Evolutionary conservation across 2,797 vertebrate genomes (phyloP), one percentile per base, ranked within the genome.

Genomic region (Thripadectes ignobilis): DNA sequence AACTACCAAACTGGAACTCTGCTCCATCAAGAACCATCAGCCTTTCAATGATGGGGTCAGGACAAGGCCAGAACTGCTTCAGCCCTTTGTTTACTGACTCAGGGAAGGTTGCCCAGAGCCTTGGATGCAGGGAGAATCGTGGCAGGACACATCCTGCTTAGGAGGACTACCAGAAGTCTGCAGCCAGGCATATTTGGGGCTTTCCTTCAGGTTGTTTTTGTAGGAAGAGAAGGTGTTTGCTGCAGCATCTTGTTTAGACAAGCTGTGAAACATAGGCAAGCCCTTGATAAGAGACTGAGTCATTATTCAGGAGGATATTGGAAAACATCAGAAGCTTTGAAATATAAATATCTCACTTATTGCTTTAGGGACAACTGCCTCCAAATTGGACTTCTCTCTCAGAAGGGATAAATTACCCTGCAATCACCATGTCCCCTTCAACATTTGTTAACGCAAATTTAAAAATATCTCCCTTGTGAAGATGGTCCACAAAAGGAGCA

Each of bases 61-160:
- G 93, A 21, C 89, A 96, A 12, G n/a, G 46, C n/a, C 94, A 96
- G 11, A 95, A 94, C 54, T n/a, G 32, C 43, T 97, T 96, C 72
- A 92, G 58, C 10, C 79, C 88, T 84, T 86, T 96, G 61, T 95
- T 97, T 78, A 41, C 65, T 68, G 77, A 85, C 20, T 62, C 93
- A 29, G 59, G 76, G 45, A 96, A 68, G 66, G 8, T 29, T 54
- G 3, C 4, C 8, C 1, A 39, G 45, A 54, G 7, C 12, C 51
- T 85, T 30, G 21, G 11, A 39, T n/a, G 12, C 4, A 4, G 9
- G 1, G 43, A 78, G 29, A 93, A 74, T 43, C 49, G 21, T 26
- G 69, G 43, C 84, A 93, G 39, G 57, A 74, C 82, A 29, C 7
- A 10, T 26, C 84, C 80, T 61, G 32, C 84, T 65, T 48, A 85